Conservation (phyloP, 2,888 invertebrate genomes). For the Polyommatus iphigenia region DNA sequence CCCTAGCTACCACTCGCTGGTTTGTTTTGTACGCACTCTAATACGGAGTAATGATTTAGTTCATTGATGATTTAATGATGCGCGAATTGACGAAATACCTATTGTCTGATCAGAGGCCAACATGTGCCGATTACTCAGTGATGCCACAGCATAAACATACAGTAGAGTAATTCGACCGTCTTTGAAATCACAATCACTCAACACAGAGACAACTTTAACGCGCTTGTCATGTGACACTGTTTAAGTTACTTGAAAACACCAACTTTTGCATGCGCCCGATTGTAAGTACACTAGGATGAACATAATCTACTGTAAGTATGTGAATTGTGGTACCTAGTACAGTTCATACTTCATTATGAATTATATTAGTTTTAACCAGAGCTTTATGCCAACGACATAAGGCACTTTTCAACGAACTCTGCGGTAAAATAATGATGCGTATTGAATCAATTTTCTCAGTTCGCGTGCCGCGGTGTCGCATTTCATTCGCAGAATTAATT, state of each 20-base stretch:
- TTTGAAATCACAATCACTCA: background rate
- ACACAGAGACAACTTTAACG: background rate
- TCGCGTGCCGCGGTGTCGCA: constrained; percentile 15
- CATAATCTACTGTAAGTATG: background rate
- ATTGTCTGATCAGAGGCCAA: constrained; percentile 7
- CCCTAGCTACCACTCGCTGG: background rate
- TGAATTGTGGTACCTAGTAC: too few relatives aligned
- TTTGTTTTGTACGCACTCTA: background rate
- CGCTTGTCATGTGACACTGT: too few relatives aligned
- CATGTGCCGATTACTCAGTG: constrained; percentile 1
- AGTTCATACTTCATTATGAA: too few relatives aligned
- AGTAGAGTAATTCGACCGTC: background rate
- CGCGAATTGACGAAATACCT: constrained; percentile 1
- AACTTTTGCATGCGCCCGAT: too few relatives aligned
- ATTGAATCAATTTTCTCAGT: constrained; percentile 20
- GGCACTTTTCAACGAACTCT: too few relatives aligned
- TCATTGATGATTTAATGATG: constrained; percentile 13
- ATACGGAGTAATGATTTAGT: background rate
- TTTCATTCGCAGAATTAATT: constrained; percentile 27
- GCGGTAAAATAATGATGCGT: background rate
- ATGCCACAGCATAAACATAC: background rate
- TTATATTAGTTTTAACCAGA: background rate
- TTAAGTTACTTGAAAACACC: too few relatives aligned
- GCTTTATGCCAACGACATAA: background rate
- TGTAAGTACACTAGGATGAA: background rate